Percentiles rank a stretch among this genome's conserved stretches.
These are phyloP conservation scores for Riptortus pedestris DNA, from an alignment of 1,140 invertebrate species.

Conservation along the genomic window DNA sequence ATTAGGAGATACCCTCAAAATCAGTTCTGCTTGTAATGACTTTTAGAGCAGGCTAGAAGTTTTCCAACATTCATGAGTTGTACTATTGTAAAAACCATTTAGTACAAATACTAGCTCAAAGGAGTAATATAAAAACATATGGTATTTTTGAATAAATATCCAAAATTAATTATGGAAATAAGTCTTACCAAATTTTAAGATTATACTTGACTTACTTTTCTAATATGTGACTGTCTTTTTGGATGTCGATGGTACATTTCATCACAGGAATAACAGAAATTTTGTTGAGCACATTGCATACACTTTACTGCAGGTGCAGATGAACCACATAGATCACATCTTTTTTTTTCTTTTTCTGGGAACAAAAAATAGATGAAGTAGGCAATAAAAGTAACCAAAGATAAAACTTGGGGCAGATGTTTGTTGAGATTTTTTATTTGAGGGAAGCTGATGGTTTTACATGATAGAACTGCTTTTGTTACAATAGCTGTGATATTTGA, in stretches of 20 bases:
- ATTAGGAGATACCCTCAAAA: no score
- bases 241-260: constrained; percentile 90
- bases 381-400: not conserved
- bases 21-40: no score
- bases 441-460: no score
- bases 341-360: constrained; percentile 40
- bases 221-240: constrained; percentile 63
- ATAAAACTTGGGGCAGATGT: not conserved
- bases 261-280: constrained; percentile 77
- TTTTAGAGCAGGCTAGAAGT: no score
- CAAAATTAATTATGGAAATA: no score
- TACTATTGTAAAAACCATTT: no score
- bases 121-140: no score
- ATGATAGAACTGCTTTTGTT: no score
- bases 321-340: constrained; percentile 75
- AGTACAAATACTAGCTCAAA: no score
- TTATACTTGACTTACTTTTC: constrained; percentile 58
- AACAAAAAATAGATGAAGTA: constrained; percentile 15
- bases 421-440: not conserved
- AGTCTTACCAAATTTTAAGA: no score
- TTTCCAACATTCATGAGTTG: no score
- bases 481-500: not conserved
- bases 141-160: no score
- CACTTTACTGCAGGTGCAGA: constrained; percentile 63
- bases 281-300: constrained; percentile 62